A percentile compares a stretch with the other conserved stretches of the same genome.
Conservation (phyloP, 2,888 invertebrate genomes). For the Diplolepis rosae region DNA sequence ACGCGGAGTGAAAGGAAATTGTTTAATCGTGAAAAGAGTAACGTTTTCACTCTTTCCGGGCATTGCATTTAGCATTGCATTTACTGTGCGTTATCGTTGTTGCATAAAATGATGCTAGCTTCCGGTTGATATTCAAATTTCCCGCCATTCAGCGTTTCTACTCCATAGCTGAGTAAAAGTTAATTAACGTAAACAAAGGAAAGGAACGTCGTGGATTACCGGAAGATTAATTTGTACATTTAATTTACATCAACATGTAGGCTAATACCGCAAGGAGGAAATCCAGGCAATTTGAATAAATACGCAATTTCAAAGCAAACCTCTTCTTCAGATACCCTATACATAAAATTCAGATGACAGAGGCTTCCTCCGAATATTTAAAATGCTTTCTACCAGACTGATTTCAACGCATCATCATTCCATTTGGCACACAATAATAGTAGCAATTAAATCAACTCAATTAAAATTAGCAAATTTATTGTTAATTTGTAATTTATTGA, state of each 20-base stretch:
- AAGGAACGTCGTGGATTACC: conserved; percentile 17
- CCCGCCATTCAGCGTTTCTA: conserved; percentile 12
- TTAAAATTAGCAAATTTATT: too few relatives aligned
- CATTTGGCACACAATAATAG: too few relatives aligned
- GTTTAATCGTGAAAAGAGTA: conserved; percentile 40
- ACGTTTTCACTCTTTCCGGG: conserved; percentile 34
- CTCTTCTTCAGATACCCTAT: not conserved
- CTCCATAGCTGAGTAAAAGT: conserved; percentile 4
- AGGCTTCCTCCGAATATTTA: not conserved
- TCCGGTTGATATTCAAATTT: conserved; percentile 29
- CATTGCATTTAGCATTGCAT: not conserved
- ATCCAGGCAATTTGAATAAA: conserved; percentile 16
- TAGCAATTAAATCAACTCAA: too few relatives aligned
- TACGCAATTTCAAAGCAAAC: not conserved
- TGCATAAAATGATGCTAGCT: not conserved
- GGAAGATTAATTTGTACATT: conserved; percentile 15
- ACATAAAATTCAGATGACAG: not conserved
- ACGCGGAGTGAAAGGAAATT: conserved; percentile 45
- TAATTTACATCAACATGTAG: not conserved
- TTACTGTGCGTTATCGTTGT: not conserved
- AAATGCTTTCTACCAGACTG: not conserved
- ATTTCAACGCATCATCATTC: not conserved
- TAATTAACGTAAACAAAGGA: conserved; percentile 28
- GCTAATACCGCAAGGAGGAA: not conserved
- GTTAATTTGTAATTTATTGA: too few relatives aligned